A percentile compares a stretch with the other conserved stretches of the same genome.
These are phyloP conservation scores for Epinephelus moara DNA, from an alignment of 2,113 vertebrate genomes.

Conservation along the genomic window DNA sequence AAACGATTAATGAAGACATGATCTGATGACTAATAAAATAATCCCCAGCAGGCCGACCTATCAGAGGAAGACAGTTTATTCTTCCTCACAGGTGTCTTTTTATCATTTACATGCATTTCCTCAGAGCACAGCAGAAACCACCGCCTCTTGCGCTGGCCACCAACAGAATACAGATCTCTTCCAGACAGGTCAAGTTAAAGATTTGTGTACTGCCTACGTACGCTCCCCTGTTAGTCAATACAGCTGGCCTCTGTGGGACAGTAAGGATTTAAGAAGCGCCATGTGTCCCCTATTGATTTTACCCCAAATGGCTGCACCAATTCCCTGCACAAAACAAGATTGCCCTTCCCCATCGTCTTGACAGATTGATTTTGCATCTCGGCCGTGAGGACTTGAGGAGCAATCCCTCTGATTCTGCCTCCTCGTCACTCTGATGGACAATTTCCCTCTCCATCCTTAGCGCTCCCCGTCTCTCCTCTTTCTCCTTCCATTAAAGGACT, in stretches of 20 bases:
- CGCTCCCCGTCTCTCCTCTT: slow-evolving; percentile 51
- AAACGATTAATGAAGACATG: background rate
- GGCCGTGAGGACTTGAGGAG: slow-evolving; percentile 67
- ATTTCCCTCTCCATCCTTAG: slow-evolving; percentile 71
- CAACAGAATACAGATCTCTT: slow-evolving; percentile 43
- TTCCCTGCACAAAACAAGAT: slow-evolving; percentile 71
- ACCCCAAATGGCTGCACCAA: slow-evolving; percentile 66
- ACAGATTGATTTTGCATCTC: slow-evolving; percentile 78
- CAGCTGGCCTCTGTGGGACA: slow-evolving; percentile 58
- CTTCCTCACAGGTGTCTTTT: background rate
- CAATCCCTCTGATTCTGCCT: slow-evolving; percentile 70
- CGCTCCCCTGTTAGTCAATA: slow-evolving; percentile 59
- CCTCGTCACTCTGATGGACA: slow-evolving; percentile 70
- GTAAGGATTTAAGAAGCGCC: slow-evolving; percentile 73
- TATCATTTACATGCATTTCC: slow-evolving; percentile 28
- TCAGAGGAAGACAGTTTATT: background rate
- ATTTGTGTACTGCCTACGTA: slow-evolving; percentile 55
- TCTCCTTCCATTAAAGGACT: slow-evolving; percentile 77
- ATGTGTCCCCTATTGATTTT: slow-evolving; percentile 77
- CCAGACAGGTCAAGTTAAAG: slow-evolving; percentile 57
- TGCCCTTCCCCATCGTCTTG: slow-evolving; percentile 70
- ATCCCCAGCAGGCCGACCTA: background rate
- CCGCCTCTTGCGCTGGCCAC: slow-evolving; percentile 11
- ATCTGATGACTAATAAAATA: background rate
- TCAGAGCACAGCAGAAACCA: slow-evolving; percentile 3